Evolutionary conservation across 2,888 invertebrate species (phyloP), one percentile per base, ranked within the genome.

Genomic region (Andrena bicolor): DNA sequence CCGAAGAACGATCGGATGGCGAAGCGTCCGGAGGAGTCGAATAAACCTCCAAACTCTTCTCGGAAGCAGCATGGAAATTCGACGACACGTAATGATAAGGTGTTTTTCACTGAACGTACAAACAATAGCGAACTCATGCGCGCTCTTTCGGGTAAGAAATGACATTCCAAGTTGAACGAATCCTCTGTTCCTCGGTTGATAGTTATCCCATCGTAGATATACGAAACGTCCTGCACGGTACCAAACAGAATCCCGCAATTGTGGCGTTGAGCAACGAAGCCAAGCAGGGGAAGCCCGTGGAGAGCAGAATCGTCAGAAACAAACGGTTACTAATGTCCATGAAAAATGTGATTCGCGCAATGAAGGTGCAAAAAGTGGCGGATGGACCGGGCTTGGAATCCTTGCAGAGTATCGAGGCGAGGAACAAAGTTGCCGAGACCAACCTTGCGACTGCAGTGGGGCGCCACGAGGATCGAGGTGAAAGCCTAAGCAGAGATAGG

Each of bases 291-390:
- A 76, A 32, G 2, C 4, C 28, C 2, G 41, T 75, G 10, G 69
- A 70, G 10, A 60, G 32, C 7, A 85, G 75, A 64, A 74, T 83
- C 28, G 60, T 65, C 51, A 77, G 61, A 60, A 87, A 89, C 56
- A 88, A 77, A 70, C 71, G 72, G n/a, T 64, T 87, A 13, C 16
- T 87, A 5, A 80, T 63, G 16, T 56, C 68, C 7, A 20, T 90
- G 32, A 30, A 87, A 66, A 65, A 86, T 6, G 66, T 88, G 13
- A 82, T 86, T 28, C 64, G 48, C 16, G 20, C 32, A 8, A 76
- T 82, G 10, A 73, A 76, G 16, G 58, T 65, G 26, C 56, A 85
- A 0, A 56, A 66, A 6, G 7, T 10, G n/a, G 26, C 49, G 3
- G 1, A 49, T 10, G 10, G 8, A 8, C 7, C 6, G 35, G 26